phyloP scores from a whole-genome alignment of 1,140 invertebrate species.

The Drosophila subpulchrella region DNA sequence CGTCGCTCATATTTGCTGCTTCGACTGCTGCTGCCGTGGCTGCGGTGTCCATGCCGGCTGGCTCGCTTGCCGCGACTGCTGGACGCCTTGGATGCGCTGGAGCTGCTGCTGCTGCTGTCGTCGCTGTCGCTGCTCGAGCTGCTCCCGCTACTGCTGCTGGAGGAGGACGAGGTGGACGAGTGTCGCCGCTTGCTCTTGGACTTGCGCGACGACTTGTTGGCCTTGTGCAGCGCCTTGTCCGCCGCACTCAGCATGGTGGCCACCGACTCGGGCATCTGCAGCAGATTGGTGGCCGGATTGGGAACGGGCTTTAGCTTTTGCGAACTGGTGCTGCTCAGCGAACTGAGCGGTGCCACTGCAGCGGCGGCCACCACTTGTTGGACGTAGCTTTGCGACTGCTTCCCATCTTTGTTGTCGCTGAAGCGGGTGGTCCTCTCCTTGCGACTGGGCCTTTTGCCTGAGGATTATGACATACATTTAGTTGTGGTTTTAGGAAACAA shows the following conservation, averaged over 20 bases:
- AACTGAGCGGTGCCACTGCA: constrained; percentile 11
- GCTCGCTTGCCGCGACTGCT: constrained; percentile 38
- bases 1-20: constrained; percentile 32
- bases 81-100: constrained; percentile 51
- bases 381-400: constrained; percentile 52
- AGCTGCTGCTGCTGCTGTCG: constrained; percentile 26
- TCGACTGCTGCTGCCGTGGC: constrained; percentile 29
- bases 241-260: constrained; percentile 63
- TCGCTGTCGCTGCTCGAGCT: constrained; percentile 45
- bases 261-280: constrained; percentile 71
- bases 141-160: constrained; percentile 48
- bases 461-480: neutral
- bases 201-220: constrained; percentile 51
- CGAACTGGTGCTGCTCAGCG: constrained; percentile 7
- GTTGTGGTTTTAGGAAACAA: too few relatives aligned
- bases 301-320: constrained; percentile 60
- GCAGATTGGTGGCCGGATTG: constrained; percentile 66
- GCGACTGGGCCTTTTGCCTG: constrained; percentile 71
- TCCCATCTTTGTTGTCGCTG: constrained; percentile 80
- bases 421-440: constrained; percentile 79
- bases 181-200: constrained; percentile 40
- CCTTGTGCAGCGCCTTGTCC: constrained; percentile 66
- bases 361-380: constrained; percentile 56
- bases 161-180: constrained; percentile 56
- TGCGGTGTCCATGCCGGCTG: constrained; percentile 26